A percentile compares a stretch with the other conserved stretches of the same genome.
Evolutionary conservation across 2,888 invertebrate genomes (phyloP).

Genomic region (Orthosia gothica): DNA sequence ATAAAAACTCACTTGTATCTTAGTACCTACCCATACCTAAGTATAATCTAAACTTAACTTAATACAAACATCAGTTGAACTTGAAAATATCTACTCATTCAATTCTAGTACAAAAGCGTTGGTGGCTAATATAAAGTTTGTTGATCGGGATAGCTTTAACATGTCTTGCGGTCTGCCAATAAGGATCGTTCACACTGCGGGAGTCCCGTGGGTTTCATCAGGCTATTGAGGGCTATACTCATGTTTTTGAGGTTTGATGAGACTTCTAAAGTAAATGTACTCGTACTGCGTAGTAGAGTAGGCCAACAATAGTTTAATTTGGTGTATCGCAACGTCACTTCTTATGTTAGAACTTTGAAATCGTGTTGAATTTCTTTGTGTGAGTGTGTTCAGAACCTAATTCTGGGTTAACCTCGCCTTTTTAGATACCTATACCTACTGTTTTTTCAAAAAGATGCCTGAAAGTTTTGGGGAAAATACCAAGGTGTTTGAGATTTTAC

Average conservation of each 20-base stretch:
- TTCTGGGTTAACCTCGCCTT: no score
- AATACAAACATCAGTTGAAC: not conserved
- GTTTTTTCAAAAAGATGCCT: no score
- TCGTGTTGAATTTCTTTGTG: not conserved
- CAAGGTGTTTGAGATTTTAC: no score
- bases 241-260: not conserved
- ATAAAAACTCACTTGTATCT: no score
- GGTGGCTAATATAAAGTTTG: conserved; percentile 3
- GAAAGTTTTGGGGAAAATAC: no score
- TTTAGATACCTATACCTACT: no score
- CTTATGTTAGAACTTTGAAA: not conserved
- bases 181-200: conserved; percentile 36
- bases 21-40: no score
- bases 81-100: not conserved
- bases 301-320: not conserved
- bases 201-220: conserved; percentile 7
- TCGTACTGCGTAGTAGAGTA: not conserved
- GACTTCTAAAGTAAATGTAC: no score
- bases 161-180: conserved; percentile 9
- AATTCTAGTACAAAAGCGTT: not conserved
- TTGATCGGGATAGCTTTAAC: conserved; percentile 19
- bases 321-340: not conserved
- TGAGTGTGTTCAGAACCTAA: not conserved
- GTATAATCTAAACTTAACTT: no score
- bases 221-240: conserved; percentile 1